These are phyloP conservation scores for Sarcophaga subvicina DNA, from an alignment of 2,888 invertebrate species.

Conservation along the genomic window DNA sequence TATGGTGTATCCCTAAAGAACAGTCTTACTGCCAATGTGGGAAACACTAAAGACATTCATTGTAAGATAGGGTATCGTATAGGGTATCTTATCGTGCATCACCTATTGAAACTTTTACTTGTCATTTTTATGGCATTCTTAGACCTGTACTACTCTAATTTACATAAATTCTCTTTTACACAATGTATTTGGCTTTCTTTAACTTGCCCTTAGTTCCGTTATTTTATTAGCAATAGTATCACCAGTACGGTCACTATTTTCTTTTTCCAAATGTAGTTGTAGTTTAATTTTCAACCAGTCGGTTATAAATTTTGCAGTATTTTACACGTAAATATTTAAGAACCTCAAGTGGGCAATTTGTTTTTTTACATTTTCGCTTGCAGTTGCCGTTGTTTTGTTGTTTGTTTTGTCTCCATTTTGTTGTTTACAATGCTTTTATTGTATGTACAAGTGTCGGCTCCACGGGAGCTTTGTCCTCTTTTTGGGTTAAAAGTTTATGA, in stretches of 20 bases:
- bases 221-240: not conserved
- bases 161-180: too few species aligned
- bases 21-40: not conserved
- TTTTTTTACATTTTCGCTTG: not conserved
- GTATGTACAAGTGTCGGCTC: not conserved
- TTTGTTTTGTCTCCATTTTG: not conserved
- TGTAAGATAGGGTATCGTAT: not conserved
- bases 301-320: not conserved
- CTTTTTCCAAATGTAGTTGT: too few species aligned
- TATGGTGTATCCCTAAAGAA: not conserved
- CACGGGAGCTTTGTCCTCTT: not conserved
- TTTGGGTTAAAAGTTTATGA: not conserved
- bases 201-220: not conserved
- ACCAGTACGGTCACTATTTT: too few species aligned
- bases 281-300: conserved; percentile 7
- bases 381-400: too few species aligned
- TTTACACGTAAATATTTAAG: conserved; percentile 12
- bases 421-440: not conserved
- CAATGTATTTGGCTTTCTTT: not conserved
- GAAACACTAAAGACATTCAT: not conserved
- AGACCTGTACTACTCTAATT: too few species aligned
- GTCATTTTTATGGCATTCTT: not conserved
- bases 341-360: not conserved
- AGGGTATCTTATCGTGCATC: not conserved
- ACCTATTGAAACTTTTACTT: not conserved